A percentile compares a stretch with the other conserved stretches of the same genome.
phyloP scores from a whole-genome alignment of 2,888 invertebrate genomes.

The Adelphocoris suturalis region DNA sequence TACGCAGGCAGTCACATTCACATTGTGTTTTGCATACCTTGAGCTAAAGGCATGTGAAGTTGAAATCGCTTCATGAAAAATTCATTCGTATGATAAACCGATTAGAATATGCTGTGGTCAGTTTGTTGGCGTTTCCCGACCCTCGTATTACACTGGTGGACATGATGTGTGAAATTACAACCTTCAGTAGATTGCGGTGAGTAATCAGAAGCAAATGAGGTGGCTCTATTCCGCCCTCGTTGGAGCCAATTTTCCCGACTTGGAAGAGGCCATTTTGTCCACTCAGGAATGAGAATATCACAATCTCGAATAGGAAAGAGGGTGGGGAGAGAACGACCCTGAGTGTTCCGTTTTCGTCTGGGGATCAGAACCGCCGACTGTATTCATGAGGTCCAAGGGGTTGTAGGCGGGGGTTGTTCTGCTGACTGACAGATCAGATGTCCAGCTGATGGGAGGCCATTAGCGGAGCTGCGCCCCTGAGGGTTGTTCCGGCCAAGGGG shows the following conservation, averaged over 20 bases:
- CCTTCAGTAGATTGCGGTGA: neutral
- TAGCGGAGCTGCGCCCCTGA: slow-evolving; percentile 54
- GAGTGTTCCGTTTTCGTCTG: neutral
- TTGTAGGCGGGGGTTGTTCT: neutral
- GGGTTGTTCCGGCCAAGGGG: slow-evolving; percentile 36
- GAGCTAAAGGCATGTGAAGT: neutral
- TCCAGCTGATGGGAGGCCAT: slow-evolving; percentile 65
- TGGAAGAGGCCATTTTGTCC: slow-evolving; percentile 24
- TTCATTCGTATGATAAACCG: slow-evolving; percentile 45
- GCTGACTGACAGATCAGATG: slow-evolving; percentile 69
- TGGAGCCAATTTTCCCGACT: neutral
- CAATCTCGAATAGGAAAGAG: neutral
- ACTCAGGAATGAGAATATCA: neutral
- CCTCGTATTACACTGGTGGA: neutral
- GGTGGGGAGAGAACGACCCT: neutral
- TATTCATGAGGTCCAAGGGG: slow-evolving; percentile 25
- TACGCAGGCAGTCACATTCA: too few species aligned
- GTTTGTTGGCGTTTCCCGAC: neutral
- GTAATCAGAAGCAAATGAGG: neutral
- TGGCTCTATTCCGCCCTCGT: neutral
- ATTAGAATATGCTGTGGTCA: neutral
- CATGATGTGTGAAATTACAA: slow-evolving; percentile 1
- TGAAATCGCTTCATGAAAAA: slow-evolving; percentile 23
- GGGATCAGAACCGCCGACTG: neutral
- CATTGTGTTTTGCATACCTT: neutral